These are phyloP conservation scores for Drosophila sordidula DNA, from an alignment of 2,888 invertebrate genomes.

Conservation along the genomic window DNA sequence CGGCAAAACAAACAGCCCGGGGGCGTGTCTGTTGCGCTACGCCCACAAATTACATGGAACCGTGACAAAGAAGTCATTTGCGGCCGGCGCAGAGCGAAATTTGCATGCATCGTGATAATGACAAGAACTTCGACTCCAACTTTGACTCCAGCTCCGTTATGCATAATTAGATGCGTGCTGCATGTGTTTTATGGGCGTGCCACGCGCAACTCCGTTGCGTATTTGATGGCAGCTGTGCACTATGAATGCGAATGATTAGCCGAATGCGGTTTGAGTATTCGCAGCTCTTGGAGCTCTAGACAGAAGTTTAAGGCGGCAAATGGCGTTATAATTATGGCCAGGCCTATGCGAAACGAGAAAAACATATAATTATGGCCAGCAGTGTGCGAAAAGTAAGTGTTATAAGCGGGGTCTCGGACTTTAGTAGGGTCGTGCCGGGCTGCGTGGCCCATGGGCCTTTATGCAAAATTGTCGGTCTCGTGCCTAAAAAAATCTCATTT, in stretches of 20 bases:
- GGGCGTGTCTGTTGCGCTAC: slow-evolving; percentile 41
- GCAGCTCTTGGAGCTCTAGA: not conserved
- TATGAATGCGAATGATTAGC: slow-evolving; percentile 33
- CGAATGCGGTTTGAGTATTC: slow-evolving; percentile 18
- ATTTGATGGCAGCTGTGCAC: slow-evolving; percentile 35
- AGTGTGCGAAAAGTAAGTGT: slow-evolving; percentile 13
- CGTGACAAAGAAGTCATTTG: slow-evolving; percentile 40
- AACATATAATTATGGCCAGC: slow-evolving; percentile 53
- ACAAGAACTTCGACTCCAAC: slow-evolving; percentile 36
- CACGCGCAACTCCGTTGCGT: slow-evolving; percentile 41
- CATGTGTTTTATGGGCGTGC: slow-evolving; percentile 62
- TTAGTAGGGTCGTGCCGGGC: no score
- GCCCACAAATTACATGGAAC: slow-evolving; percentile 52
- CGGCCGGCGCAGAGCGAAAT: slow-evolving; percentile 30
- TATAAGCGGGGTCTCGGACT: not conserved
- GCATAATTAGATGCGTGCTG: slow-evolving; percentile 76
- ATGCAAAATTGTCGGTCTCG: no score
- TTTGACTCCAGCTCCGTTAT: slow-evolving; percentile 31
- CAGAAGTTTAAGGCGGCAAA: slow-evolving; percentile 26
- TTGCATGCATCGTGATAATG: slow-evolving; percentile 55
- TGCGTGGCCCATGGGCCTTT: no score
- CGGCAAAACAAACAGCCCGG: slow-evolving; percentile 40
- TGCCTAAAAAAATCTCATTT: no score
- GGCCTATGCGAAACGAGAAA: slow-evolving; percentile 2
- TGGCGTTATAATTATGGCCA: slow-evolving; percentile 63